Percentiles rank a stretch among this genome's conserved stretches.
phyloP scores from a whole-genome alignment of 2,888 invertebrate species.

The Spodoptera exigua region DNA sequence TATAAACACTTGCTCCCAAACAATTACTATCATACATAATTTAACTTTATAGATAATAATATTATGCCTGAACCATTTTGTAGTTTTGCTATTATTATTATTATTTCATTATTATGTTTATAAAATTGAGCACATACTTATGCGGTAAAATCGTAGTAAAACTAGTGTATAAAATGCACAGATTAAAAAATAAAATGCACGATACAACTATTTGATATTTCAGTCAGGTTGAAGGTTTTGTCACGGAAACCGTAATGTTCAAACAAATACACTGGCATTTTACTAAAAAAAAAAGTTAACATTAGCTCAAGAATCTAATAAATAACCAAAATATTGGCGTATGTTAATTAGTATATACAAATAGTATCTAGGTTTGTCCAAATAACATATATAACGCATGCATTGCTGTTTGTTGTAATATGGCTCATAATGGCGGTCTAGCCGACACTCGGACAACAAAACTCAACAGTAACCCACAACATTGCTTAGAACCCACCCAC shows the following conservation, averaged over 20 bases:
- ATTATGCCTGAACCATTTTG: constrained; percentile 54
- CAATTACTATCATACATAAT: constrained; percentile 48
- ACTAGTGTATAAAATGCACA: constrained; percentile 71
- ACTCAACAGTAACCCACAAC: constrained; percentile 1
- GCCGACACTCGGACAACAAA: constrained; percentile 16
- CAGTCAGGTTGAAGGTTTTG: constrained; percentile 59
- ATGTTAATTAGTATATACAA: constrained; percentile 56
- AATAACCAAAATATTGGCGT: constrained; percentile 57
- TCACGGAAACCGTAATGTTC: constrained; percentile 43
- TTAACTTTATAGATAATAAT: constrained; percentile 29
- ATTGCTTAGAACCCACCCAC: too few species aligned
- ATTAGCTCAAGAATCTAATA: constrained; percentile 46
- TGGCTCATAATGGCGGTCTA: constrained; percentile 53
- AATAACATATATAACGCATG: constrained; percentile 50
- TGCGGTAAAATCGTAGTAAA: constrained; percentile 64
- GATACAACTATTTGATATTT: constrained; percentile 59
- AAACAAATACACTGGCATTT: constrained; percentile 50
- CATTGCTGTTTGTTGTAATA: constrained; percentile 46
- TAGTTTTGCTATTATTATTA: too few species aligned
- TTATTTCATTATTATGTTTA: constrained; percentile 52
- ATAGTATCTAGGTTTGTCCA: constrained; percentile 54
- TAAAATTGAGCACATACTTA: constrained; percentile 73
- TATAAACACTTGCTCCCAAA: constrained; percentile 55
- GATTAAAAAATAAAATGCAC: constrained; percentile 64
- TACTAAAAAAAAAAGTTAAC: constrained; percentile 36